These are phyloP conservation scores for Megaptera novaeangliae DNA, from an alignment of 2,113 vertebrate species.

Conservation along the genomic window DNA sequence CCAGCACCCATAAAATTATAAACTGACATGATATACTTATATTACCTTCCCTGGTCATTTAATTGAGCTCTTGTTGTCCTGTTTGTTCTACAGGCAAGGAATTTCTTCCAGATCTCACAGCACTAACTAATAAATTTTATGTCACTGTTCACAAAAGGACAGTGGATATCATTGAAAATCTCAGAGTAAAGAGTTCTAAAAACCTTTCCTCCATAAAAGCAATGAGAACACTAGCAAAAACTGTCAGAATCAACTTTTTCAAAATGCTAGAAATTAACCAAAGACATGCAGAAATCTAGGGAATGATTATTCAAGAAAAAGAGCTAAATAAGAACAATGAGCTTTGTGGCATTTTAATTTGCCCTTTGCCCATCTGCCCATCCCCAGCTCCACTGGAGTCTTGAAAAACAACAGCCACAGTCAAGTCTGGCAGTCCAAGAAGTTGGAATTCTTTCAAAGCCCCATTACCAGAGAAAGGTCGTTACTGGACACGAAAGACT, in stretches of 20 bases:
- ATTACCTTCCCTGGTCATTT: too few species aligned
- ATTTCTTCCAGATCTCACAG: too few species aligned
- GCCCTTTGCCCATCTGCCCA: background rate
- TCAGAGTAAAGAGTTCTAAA: background rate
- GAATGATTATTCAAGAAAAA: background rate
- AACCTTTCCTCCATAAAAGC: background rate
- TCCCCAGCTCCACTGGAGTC: background rate
- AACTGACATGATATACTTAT: too few species aligned
- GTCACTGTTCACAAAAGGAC: background rate
- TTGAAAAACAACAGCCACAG: background rate
- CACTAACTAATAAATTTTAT: too few species aligned
- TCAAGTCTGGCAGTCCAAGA: background rate
- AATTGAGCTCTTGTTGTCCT: too few species aligned
- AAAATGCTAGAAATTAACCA: too few species aligned
- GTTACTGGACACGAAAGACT: background rate
- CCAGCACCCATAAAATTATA: too few species aligned
- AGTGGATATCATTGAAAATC: background rate
- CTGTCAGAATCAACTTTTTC: too few species aligned
- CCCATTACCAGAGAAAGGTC: background rate
- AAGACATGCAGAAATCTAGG: too few species aligned
- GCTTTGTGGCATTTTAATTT: background rate
- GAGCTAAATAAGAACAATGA: background rate
- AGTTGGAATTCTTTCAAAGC: background rate
- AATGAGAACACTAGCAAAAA: too few species aligned
- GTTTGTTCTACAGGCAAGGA: too few species aligned